Evolutionary conservation across 1,140 invertebrate genomes (phyloP).

Genomic region (Drosophila ficusphila): DNA sequence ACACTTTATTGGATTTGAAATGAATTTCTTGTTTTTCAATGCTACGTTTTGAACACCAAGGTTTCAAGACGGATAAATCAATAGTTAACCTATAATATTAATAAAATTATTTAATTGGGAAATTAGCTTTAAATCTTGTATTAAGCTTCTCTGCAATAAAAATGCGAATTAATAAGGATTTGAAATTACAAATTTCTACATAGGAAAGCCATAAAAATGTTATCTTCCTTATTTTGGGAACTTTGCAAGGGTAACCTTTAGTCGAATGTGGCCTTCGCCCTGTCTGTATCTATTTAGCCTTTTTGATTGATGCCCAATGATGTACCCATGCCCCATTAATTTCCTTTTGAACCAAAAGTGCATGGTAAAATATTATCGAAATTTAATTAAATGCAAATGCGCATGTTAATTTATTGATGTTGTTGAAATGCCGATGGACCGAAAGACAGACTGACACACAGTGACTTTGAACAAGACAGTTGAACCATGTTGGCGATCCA

Average conservation of each 20-base stretch:
- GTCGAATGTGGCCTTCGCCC: slow-evolving; percentile 3
- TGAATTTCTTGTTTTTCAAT: slow-evolving; percentile 15
- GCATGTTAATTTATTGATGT: slow-evolving; percentile 62
- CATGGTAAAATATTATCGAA: slow-evolving; percentile 40
- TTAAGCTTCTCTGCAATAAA: no score
- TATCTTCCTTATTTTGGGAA: background rate
- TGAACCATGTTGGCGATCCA: slow-evolving; percentile 28
- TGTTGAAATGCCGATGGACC: slow-evolving; percentile 27
- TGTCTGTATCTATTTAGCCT: slow-evolving; percentile 47
- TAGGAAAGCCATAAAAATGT: background rate
- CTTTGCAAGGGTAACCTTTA: slow-evolving; percentile 3
- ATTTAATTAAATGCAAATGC: slow-evolving; percentile 79
- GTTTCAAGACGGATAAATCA: background rate
- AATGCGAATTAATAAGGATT: no score
- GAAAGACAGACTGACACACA: slow-evolving; percentile 15
- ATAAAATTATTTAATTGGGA: no score
- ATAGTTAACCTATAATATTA: no score
- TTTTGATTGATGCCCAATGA: slow-evolving; percentile 72
- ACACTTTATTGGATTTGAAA: background rate
- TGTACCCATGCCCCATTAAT: slow-evolving; percentile 67
- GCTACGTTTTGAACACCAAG: background rate
- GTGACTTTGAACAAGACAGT: slow-evolving; percentile 47
- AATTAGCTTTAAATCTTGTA: no score
- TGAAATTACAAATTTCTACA: no score
- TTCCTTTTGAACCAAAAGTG: slow-evolving; percentile 53